Base-by-base conservation (phyloP, 2,888 invertebrate species). In the Epistrophella euchroma region DNA sequence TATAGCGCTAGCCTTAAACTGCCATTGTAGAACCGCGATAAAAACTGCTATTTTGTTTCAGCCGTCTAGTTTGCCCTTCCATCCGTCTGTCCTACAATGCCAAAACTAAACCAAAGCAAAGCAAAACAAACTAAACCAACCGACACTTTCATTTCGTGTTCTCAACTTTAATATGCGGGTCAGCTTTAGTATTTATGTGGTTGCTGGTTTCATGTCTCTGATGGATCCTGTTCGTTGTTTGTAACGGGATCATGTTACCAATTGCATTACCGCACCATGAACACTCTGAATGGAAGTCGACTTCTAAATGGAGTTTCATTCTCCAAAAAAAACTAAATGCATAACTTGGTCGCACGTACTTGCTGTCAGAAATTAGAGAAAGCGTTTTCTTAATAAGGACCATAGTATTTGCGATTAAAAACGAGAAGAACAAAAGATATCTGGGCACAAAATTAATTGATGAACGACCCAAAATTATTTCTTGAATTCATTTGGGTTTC, bases 211-310 rank as follows among this genome's bases (percentile, higher is more conserved):
- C 22, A 28, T 52, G 52, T 37, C 17, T 25, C 52, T 68, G 52
- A 13, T 50, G 68, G 50, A 52, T 40, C 68, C 64, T 35, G 72
- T 68, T 62, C 60, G 66, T 47, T 47, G 72, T 64, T 83, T 58
- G 58, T 68, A 76, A 73, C 80, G 81, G 76, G 40, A 85, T 85
- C 76, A 68, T 76, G 60, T 85, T 85, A 81, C 85, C 80, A 68
- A 80, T 66, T 75, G 71, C 58, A 80, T 66, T 43, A 60, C 58
- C 71, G 43, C 71, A 66, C 47, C 22, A 35, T 47, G 47, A 66
- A 15, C 11, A 37, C 2, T 22, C 7, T 15, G 47, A 66, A 66
- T 68, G 68, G 35, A 52, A 68, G n/a, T 22, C 5, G 52, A 25
- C 15, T 62, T 28, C 4, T 11, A 22, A 25, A 19, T 52, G 22